phyloP scores from a whole-genome alignment of 1,140 invertebrate species.

The Mya arenaria region DNA sequence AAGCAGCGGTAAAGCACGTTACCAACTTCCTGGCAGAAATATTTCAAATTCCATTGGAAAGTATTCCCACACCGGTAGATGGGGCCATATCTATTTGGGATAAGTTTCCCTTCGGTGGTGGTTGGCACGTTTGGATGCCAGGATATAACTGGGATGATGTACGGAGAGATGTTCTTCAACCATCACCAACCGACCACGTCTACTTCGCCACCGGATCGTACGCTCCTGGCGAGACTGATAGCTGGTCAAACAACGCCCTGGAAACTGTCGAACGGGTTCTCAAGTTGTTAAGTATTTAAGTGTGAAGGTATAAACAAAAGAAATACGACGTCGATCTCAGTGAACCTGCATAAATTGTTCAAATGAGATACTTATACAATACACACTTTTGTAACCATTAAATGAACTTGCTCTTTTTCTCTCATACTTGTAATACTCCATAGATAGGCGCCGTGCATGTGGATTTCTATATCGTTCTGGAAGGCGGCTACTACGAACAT shows the following conservation, averaged over 20 bases:
- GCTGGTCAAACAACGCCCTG: slow-evolving; percentile 8
- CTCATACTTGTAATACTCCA: no score
- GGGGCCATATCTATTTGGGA: slow-evolving; percentile 9
- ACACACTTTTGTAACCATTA: no score
- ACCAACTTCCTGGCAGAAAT: slow-evolving; percentile 1
- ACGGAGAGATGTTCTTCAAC: neutral
- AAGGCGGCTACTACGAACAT: no score
- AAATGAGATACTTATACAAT: no score
- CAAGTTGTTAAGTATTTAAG: no score
- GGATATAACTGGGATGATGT: slow-evolving; percentile 11
- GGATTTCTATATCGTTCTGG: no score
- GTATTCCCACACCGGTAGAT: slow-evolving; percentile 11
- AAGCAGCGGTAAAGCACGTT: neutral
- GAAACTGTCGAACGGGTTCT: neutral
- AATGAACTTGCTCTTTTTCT: no score
- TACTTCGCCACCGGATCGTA: neutral
- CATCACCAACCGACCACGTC: neutral
- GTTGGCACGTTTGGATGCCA: slow-evolving; percentile 4
- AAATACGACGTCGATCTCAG: no score
- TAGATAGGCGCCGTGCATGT: no score
- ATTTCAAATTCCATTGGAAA: neutral
- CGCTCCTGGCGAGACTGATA: neutral
- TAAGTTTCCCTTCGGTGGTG: slow-evolving; percentile 2
- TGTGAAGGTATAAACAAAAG: no score
- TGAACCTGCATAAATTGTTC: no score